Base-by-base conservation (phyloP, 1,140 invertebrate genomes). In the Dreissena polymorpha region DNA sequence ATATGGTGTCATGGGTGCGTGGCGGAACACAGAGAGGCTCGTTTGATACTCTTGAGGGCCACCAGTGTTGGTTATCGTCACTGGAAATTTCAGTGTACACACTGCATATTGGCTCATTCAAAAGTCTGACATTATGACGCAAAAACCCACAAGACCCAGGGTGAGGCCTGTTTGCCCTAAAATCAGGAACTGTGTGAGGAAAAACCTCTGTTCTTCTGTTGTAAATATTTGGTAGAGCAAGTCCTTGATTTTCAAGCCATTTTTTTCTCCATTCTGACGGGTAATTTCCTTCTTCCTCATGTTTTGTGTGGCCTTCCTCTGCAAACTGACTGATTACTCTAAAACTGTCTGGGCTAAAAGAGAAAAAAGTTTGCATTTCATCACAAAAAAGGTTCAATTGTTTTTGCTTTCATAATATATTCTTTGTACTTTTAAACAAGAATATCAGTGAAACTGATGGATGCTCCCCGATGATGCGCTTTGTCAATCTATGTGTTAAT, bases 21-120 rank as follows among this genome's bases (percentile, higher is more conserved):
- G 83, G 79, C 27, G 90, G 90, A 16, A 83, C 69, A 10, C 86
- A 27, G 14, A 90, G 83, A 16, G 86, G 84, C 65, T 88, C 89
- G 77, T 86, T 70, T 25, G 87, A 88, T 51, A 86, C 75, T 51
- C 90, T 69, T 64, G 87, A 79, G 51, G 88, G 90, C 89, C 90
- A 91, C 90, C 90, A 91, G 13, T 81, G 68, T n/a, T 80, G 16
- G 69, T 90, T 88, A 68, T 89, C 88, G 68, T 83, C 64, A 18
- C 86, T 85, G 65, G 88, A 85, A 27, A 74, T 53, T 16, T 79
- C 68, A n/a, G 91, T 91, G 79, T 85, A 85, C 0, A 92, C 91
- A 85, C 85, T 88, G 80, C 90, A 91, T 21, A 92, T 83, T n/a
- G 91, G 91, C 83, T 91, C 91, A 87, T 91, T 91, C 49, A 91